Conservation (phyloP, 2,797 vertebrate species). For the Sylvia borin region DNA sequence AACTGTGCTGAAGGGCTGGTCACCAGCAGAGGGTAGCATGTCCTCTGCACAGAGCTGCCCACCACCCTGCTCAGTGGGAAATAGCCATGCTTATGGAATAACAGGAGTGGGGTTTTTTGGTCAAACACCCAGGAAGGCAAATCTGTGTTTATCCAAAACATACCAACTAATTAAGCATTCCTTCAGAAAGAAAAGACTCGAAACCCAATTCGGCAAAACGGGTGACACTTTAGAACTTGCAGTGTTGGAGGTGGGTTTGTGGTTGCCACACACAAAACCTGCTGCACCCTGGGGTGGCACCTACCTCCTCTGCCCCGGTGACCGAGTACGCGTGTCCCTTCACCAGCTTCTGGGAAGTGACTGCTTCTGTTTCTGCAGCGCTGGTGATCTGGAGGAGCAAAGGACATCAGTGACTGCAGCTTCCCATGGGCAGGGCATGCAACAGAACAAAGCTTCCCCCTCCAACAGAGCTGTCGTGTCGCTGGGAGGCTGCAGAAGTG, state of each 20-base stretch:
- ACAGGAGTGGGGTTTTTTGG: background rate
- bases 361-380: conserved; percentile 76
- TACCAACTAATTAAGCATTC: background rate
- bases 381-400: conserved; percentile 78
- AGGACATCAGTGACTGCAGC: background rate
- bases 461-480: fast-evolving
- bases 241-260: background rate
- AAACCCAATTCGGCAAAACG: fast-evolving
- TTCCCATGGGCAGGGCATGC: fast-evolving
- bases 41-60: background rate
- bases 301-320: conserved; percentile 81
- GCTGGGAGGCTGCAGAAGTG: background rate
- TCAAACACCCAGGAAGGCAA: background rate
- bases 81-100: fast-evolving
- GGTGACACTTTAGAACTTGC: background rate
- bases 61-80: background rate
- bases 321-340: conserved; percentile 83
- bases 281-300: background rate
- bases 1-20: background rate
- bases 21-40: background rate
- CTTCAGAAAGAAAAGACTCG: background rate
- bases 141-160: background rate
- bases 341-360: conserved; percentile 83
- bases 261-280: background rate
- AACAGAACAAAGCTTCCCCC: background rate